Base-by-base conservation (phyloP, 2,888 invertebrate species). In the Caenorhabditis japonica region DNA sequence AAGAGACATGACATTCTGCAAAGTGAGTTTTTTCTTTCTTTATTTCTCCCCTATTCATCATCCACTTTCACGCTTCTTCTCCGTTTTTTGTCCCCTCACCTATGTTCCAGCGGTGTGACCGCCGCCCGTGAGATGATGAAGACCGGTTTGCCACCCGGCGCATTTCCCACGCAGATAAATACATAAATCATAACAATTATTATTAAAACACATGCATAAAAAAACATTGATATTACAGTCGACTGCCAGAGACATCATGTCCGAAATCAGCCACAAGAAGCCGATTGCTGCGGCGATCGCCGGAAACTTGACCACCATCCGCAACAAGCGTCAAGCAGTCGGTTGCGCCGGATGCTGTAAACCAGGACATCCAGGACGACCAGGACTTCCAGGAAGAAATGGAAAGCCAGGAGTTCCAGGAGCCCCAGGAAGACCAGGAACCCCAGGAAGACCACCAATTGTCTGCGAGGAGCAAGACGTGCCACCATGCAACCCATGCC, bases 391-490 rank as follows among this genome's bases (percentile, higher is more conserved):
- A 27, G 82, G 82, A 8, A 56, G 76, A 23, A 82, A 82, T 61
- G 82, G 82, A 59, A 79, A 79, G 71, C 83, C 83, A 34, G 83
- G 83, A 60, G 61, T 77, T 30, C 84, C 84, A 27, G 85, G 85
- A 43, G 80, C 83, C 19, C 83, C 83, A 30, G 84, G 84, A 60
- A 58, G 78, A 30, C 83, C 84, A 41, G 82, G 81, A 75, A 70
- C 75, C 4, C 80, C 80, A 19, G 80, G 80, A 61, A 62, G 86
- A 38, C 86, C 86, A 8, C 86, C 86, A 13, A 82, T 86, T 39
- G 85, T 86, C n/a, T 86, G 86, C 59, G 85, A 86, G 69, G 86
- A 86, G 66, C 76, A 85, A 39, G 86, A 87, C 47, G 77, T 86
- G 15, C 86, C 86, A 38, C 86, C 86, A 7, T 86, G 86, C 77